Evolutionary conservation across 1,140 invertebrate species (phyloP), one percentile per base, ranked within the genome.

Genomic region (Lerema accius): DNA sequence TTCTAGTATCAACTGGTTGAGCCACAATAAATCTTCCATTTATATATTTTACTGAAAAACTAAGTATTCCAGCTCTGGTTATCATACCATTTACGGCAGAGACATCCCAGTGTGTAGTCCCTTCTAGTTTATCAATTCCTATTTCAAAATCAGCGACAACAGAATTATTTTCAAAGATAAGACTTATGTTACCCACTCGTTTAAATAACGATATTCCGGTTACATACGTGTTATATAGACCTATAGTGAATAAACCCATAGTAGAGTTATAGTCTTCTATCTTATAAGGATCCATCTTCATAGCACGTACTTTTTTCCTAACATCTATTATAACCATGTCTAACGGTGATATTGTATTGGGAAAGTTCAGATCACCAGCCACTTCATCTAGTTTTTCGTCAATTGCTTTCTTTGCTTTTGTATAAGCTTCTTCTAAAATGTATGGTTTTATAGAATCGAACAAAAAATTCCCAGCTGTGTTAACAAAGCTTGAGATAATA

Each of bases 381-480:
- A 96, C 78, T 68, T 94, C 92, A 62, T 94, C 94, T 51, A 96
- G 92, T 50, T 95, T 92, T 6, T 86, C 70, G 68, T 94, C 92
- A 14, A 96, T 91, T 84, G 95, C 95, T 19, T 87, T 81, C 65
- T 94, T 92, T 0, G 94, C 84, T 78, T 93, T 94, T 0, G 92
- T 93, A 72, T 97, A 96, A 0, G 95, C 94, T 84, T 96, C 94
- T 90, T 93, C 93, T 3, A 97, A 85, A 67, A 97, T 94, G 53
- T 95, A 95, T 0, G 96, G 96, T 77, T 97, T 97, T 59, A 97
- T 95, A 13, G 95, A 95, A 72, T 97, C 96, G 70, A 97, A 97
- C 0, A 97, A 91, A 45, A 96, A 94, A 11, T 93, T 93, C 0
- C 95, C 96, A 0, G 96, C 92, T 0, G 95, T 95, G 78, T 97